Evolutionary conservation across 2,888 invertebrate species (phyloP).

Genomic region (Steinernema hermaphroditum): DNA sequence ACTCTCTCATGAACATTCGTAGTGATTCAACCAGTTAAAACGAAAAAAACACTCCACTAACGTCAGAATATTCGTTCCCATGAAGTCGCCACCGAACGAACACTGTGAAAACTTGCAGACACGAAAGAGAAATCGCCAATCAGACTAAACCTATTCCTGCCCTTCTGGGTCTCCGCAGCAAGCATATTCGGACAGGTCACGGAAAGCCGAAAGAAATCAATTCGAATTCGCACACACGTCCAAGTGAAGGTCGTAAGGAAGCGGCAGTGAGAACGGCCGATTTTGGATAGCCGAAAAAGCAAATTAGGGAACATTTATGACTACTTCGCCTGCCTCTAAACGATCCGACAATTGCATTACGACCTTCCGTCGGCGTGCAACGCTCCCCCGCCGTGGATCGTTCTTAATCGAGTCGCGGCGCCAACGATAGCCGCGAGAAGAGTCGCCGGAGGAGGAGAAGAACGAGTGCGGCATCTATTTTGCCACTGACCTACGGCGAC

Average conservation of each 20-base stretch:
- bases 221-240: neutral
- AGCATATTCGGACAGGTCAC: neutral
- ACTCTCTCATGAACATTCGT: no score
- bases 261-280: constrained; percentile 30
- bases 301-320: constrained; percentile 31
- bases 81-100: no score
- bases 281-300: constrained; percentile 31
- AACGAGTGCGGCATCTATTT: neutral
- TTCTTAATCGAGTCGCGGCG: constrained; percentile 23
- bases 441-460: neutral
- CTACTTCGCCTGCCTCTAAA: constrained; percentile 28
- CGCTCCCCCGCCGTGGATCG: neutral
- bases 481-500: neutral
- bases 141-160: no score
- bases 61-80: no score
- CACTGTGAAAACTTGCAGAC: no score
- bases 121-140: no score
- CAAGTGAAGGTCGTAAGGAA: constrained; percentile 23
- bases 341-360: constrained; percentile 31
- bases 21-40: no score
- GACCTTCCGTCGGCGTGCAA: constrained; percentile 22
- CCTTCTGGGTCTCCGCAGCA: no score
- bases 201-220: constrained; percentile 3
- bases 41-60: no score
- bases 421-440: constrained; percentile 9